Evolutionary conservation across 2,888 invertebrate genomes (phyloP).

Genomic region (Geophilus truncorum): DNA sequence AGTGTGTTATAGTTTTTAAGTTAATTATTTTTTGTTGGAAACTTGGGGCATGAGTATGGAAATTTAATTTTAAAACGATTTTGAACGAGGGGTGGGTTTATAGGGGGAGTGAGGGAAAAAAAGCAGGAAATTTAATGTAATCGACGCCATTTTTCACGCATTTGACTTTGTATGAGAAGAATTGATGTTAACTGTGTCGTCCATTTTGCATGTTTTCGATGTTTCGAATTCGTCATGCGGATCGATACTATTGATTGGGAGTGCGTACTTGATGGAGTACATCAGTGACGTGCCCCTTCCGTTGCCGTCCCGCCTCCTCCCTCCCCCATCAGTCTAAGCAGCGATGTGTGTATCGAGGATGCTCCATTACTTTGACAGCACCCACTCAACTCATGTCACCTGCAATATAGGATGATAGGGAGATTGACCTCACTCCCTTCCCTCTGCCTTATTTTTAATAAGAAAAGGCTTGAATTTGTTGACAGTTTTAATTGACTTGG

Average conservation of each 20-base stretch:
- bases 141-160: slow-evolving; percentile 15
- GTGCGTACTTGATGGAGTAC: slow-evolving; percentile 22
- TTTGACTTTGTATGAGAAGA: neutral
- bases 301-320: slow-evolving; percentile 17
- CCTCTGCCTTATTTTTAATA: slow-evolving; percentile 18
- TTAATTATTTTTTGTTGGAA: neutral
- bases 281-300: slow-evolving; percentile 21
- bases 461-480: slow-evolving; percentile 27
- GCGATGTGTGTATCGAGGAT: slow-evolving; percentile 27
- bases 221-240: slow-evolving; percentile 3
- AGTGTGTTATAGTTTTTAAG: slow-evolving; percentile 14
- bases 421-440: slow-evolving; percentile 10
- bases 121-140: neutral
- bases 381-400: slow-evolving; percentile 21
- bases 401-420: slow-evolving; percentile 25
- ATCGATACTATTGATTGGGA: slow-evolving; percentile 21
- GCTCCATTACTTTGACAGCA: slow-evolving; percentile 27
- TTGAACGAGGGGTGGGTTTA: neutral
- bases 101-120: neutral
- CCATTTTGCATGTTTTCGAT: slow-evolving; percentile 8
- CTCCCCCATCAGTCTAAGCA: slow-evolving; percentile 21
- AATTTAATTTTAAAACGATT: slow-evolving; percentile 6
- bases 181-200: neutral
- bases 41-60: neutral
- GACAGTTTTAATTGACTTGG: slow-evolving; percentile 12